These are phyloP conservation scores for Microctonus brassicae DNA, from an alignment of 2,888 invertebrate species.

Conservation along the genomic window DNA sequence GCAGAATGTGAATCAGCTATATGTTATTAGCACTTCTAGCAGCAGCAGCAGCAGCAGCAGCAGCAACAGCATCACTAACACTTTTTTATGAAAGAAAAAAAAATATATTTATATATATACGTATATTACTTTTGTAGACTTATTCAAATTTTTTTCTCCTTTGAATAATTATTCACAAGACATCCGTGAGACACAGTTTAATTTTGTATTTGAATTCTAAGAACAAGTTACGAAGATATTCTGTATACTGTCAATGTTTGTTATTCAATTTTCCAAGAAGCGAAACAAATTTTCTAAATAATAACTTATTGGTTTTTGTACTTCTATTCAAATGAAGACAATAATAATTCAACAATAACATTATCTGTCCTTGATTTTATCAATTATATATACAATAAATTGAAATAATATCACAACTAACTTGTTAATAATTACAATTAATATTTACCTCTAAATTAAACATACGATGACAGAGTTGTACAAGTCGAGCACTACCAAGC, in stretches of 20 bases:
- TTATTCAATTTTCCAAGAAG: not conserved
- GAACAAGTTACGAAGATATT: not conserved
- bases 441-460: conserved; percentile 75
- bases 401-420: not conserved
- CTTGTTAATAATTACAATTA: not conserved
- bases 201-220: conserved; percentile 5
- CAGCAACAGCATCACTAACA: no score
- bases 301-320: not conserved
- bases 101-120: not conserved
- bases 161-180: conserved; percentile 8
- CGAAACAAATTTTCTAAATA: not conserved
- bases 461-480: conserved; percentile 80
- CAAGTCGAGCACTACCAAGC: conserved; percentile 78
- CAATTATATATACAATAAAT: no score
- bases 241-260: not conserved
- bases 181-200: conserved; percentile 19
- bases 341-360: not conserved
- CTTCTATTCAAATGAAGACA: not conserved
- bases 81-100: conserved; percentile 9
- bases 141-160: conserved; percentile 33
- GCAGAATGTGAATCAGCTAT: not conserved
- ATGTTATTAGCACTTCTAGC: not conserved
- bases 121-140: conserved; percentile 12
- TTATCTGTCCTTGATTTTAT: no score
- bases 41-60: no score